A percentile compares a stretch with the other conserved stretches of the same genome.
Evolutionary conservation across 2,113 vertebrate genomes (phyloP).

Genomic region (Podiceps cristatus): DNA sequence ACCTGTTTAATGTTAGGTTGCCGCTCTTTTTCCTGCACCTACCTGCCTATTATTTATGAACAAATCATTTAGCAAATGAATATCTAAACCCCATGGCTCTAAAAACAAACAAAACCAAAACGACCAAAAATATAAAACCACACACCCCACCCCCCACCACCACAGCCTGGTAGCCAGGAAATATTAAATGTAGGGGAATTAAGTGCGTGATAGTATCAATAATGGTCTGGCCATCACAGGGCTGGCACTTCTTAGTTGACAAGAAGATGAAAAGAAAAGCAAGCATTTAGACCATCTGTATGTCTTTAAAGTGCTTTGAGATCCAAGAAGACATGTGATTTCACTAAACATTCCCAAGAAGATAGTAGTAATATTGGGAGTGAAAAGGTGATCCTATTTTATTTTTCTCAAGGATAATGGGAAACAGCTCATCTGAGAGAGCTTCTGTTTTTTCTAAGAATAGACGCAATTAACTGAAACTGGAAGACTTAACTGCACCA

Average conservation of each 20-base stretch:
- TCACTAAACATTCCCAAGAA: conserved; percentile 31
- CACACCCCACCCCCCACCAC: too few species aligned
- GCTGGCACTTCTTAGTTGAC: neutral
- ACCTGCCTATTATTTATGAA: neutral
- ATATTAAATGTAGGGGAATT: neutral
- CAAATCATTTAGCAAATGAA: neutral
- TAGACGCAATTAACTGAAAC: neutral
- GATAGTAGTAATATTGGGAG: neutral
- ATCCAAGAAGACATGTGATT: conserved; percentile 46
- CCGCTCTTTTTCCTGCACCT: neutral
- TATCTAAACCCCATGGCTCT: neutral
- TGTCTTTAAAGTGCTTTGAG: conserved; percentile 33
- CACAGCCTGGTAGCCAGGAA: neutral
- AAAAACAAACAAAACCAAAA: neutral
- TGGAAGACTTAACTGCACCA: neutral
- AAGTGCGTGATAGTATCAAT: neutral
- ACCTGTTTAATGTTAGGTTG: neutral
- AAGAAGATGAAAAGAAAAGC: conserved; percentile 37
- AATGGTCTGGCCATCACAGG: neutral
- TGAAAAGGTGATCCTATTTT: conserved; percentile 16
- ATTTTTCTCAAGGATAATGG: conserved; percentile 13
- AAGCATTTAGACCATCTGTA: conserved; percentile 10
- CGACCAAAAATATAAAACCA: neutral
- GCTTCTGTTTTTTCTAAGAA: neutral
- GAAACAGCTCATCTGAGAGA: conserved; percentile 8